Conservation (phyloP, 2,113 vertebrate genomes). For the Chamaetylas fuelleborni region DNA sequence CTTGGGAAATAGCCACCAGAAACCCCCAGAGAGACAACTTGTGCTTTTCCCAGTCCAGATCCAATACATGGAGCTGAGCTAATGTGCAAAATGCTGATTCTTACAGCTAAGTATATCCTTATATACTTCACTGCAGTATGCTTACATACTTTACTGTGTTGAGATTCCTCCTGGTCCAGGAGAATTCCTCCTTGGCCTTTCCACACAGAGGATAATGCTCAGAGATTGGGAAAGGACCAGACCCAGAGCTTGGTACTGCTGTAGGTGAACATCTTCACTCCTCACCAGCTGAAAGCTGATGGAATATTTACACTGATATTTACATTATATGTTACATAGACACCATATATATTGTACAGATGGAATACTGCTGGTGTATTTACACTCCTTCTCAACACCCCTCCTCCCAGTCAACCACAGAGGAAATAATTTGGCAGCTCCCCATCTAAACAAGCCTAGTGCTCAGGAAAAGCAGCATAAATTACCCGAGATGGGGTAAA, state of each 20-base stretch:
- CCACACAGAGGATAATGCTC: neutral
- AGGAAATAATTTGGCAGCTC: neutral
- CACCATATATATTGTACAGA: neutral
- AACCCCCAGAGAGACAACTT: neutral
- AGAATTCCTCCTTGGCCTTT: neutral
- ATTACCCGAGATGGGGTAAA: neutral
- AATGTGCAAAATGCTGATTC: neutral
- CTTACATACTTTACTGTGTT: neutral
- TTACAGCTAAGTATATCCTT: neutral
- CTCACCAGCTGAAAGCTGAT: neutral
- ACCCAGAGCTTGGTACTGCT: neutral
- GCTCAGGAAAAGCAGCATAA: neutral
- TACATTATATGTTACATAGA: neutral
- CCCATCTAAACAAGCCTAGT: neutral
- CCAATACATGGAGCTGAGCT: neutral
- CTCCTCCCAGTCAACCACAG: neutral
- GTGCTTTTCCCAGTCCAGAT: neutral
- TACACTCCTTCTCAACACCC: neutral
- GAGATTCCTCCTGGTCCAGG: neutral
- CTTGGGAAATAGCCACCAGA: neutral
- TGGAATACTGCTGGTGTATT: rapidly evolving
- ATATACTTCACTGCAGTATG: neutral
- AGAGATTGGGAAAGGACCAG: neutral
- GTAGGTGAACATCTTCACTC: neutral
- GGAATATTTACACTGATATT: neutral